phyloP scores from a whole-genome alignment of 1,140 invertebrate genomes.

The Uloborus diversus region DNA sequence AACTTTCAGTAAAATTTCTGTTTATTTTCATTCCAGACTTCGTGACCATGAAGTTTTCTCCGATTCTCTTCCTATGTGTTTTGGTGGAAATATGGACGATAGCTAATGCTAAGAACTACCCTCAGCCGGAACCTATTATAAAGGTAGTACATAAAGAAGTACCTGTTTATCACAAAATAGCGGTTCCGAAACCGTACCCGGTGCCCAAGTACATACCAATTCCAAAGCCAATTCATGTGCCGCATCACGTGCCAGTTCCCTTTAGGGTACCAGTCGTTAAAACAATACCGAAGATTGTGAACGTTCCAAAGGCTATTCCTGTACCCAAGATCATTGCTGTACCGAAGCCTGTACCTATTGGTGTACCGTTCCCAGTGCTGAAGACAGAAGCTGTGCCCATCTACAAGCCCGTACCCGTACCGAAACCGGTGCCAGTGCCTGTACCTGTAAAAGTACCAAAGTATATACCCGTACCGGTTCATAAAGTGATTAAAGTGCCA shows the following conservation, averaged over 20 bases:
- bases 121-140: constrained; percentile 29
- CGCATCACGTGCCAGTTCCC: constrained; percentile 60
- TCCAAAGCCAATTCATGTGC: constrained; percentile 60
- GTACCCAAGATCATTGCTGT: constrained; percentile 61
- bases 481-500: constrained; percentile 61
- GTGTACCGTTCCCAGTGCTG: constrained; percentile 60
- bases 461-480: constrained; percentile 61
- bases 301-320: constrained; percentile 60
- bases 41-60: background rate
- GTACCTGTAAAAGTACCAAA: constrained; percentile 61
- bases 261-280: constrained; percentile 60
- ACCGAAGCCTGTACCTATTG: constrained; percentile 60
- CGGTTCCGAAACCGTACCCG: constrained; percentile 61
- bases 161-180: constrained; percentile 61
- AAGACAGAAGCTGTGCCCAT: constrained; percentile 61
- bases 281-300: constrained; percentile 60
- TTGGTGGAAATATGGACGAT: background rate
- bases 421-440: constrained; percentile 56
- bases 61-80: background rate
- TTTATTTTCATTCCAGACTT: too few relatives aligned
- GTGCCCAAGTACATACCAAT: constrained; percentile 59
- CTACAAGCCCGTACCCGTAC: constrained; percentile 59
- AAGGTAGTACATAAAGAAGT: constrained; percentile 54
- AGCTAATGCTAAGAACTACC: constrained; percentile 34
- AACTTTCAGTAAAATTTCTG: too few relatives aligned